Evolutionary conservation across 2,113 vertebrate species (phyloP).

Genomic region (Phalacrocorax pelagicus): DNA sequence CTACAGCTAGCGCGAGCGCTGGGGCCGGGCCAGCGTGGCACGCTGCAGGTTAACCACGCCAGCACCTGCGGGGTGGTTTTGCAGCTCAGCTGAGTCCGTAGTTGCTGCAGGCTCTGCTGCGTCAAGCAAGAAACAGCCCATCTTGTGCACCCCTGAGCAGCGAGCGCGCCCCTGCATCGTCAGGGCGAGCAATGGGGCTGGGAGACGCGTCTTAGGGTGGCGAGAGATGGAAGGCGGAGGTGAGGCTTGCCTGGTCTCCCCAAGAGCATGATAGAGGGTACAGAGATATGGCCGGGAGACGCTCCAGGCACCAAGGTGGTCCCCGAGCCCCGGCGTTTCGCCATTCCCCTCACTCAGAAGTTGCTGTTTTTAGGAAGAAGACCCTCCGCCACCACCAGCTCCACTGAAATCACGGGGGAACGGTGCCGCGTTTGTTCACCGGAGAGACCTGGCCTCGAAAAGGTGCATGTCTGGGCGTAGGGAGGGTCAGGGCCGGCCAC

Average conservation of each 20-base stretch:
- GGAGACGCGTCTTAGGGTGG: accelerated
- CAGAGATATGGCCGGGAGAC: accelerated
- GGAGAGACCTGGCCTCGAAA: neutral
- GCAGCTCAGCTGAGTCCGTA: neutral
- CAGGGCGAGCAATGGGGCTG: neutral
- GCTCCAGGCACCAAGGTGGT: neutral
- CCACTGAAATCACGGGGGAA: accelerated
- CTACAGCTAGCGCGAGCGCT: accelerated
- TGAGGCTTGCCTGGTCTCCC: neutral
- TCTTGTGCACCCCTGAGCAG: neutral
- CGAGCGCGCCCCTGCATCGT: accelerated
- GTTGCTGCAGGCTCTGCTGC: neutral
- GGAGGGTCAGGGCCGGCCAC: accelerated
- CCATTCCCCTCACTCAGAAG: accelerated
- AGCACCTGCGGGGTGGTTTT: accelerated
- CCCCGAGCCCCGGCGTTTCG: accelerated
- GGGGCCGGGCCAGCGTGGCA: accelerated
- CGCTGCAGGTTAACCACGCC: accelerated
- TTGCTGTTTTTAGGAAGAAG: neutral
- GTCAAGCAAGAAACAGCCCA: accelerated
- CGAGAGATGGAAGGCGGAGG: neutral
- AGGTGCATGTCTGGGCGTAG: neutral
- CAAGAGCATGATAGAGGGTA: accelerated
- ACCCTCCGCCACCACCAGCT: neutral
- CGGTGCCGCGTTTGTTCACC: accelerated